Evolutionary conservation across 2,113 vertebrate genomes (phyloP).

Genomic region (Xenopus tropicalis): UCB_Xtro_10.0 CM004450.2:53704501-53705000

Average conservation of each 20-base stretch:
- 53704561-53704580: no score
- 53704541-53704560: no score
- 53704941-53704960: slow-evolving; percentile 52
- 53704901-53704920: slow-evolving; percentile 56
- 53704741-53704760: not conserved
- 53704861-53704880: slow-evolving; percentile 46
- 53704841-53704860: slow-evolving; percentile 52
- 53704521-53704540: no score
- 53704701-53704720: not conserved
- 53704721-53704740: not conserved
- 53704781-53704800: slow-evolving; percentile 53
- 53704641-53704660: not conserved
- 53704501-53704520: no score
- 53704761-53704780: slow-evolving; percentile 39
- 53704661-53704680: not conserved
- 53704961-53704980: slow-evolving; percentile 55
- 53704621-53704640: not conserved
- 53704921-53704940: slow-evolving; percentile 68
- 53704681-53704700: slow-evolving; percentile 43
- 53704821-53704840: slow-evolving; percentile 50
- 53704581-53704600: no score
- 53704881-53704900: slow-evolving; percentile 42
- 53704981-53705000: slow-evolving; percentile 64
- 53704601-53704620: not conserved
- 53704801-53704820: slow-evolving; percentile 50